These are phyloP conservation scores for Epistrophella euchroma DNA, from an alignment of 2,888 invertebrate species.

Conservation along the genomic window DNA sequence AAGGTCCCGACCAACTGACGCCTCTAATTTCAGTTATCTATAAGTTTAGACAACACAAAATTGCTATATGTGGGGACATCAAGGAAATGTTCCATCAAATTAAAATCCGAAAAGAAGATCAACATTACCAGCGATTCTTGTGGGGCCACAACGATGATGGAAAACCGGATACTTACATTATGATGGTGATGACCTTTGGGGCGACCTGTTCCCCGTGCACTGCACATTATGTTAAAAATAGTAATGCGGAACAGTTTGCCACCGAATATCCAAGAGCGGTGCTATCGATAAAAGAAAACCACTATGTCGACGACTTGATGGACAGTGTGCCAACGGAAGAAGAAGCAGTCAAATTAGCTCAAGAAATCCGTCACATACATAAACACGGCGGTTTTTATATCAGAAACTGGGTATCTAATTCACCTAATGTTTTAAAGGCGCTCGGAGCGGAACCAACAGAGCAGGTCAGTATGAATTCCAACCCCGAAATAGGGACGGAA, in stretches of 20 bases:
- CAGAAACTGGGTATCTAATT: constrained; percentile 77
- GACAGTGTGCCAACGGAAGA: constrained; percentile 76
- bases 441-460: constrained; percentile 31
- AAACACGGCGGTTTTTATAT: constrained; percentile 65
- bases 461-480: constrained; percentile 10
- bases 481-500: background rate
- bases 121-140: constrained; percentile 78
- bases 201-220: constrained; percentile 76
- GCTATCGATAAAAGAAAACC: constrained; percentile 42
- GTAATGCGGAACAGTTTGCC: constrained; percentile 42
- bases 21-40: no score
- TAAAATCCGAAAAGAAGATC: constrained; percentile 70
- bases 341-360: constrained; percentile 65
- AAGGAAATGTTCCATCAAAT: constrained; percentile 78
- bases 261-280: constrained; percentile 28
- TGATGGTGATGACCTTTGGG: constrained; percentile 77
- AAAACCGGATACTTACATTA: constrained; percentile 71
- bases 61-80: constrained; percentile 78
- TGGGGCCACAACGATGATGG: constrained; percentile 74
- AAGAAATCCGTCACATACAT: constrained; percentile 62
- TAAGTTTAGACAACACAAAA: constrained; percentile 78
- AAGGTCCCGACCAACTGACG: constrained; percentile 80
- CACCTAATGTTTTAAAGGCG: constrained; percentile 27
- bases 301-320: constrained; percentile 79
- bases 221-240: constrained; percentile 38